Base-by-base conservation (phyloP, 2,797 vertebrate genomes). In the Pteronotus mesoamericanus region DNA sequence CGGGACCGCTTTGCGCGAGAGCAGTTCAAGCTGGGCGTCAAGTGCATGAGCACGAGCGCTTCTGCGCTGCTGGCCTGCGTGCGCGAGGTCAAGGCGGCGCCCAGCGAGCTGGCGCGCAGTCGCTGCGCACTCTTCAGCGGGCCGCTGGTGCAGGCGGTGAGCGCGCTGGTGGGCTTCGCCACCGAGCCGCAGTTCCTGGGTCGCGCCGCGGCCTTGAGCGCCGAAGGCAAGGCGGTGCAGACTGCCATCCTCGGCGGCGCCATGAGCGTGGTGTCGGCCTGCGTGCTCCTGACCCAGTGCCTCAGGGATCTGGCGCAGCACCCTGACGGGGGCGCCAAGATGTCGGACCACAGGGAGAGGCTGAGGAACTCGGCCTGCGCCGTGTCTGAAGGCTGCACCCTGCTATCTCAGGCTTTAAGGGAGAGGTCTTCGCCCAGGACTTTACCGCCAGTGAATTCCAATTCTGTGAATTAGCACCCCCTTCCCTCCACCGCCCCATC, bases 261-360 rank as follows among this genome's bases (percentile, higher is more conserved):
- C 96, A 99, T 99, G 99, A 99, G 99, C 39, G 99, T 99, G 96
- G 99, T 99, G 89, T 99, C 99, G 0, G 99, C 99, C 97, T 99
- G 99, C 51, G 99, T 99, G 95, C 99, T 99, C 95, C 99, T 99
- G 98, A 99, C 99, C 97, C 99, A 99, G 98, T 99, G 99, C 98
- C 99, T 99, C 98, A 99, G 99, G 98, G 99, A 99, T 97, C 99
- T 99, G 53, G 99, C 99, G 97, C 99, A 99, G 98, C 99, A 99
- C 98, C 99, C 99, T 0, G 99, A 99, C 95, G 99, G 99, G 98
- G 99, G 99, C 98, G 98, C 99, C 98, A 99, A 99, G 98, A 99
- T 99, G 99, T 99, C 99, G 16, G 99, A 99, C 98, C 99, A 99
- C 98, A 99, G 99, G 96, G 99, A 99, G 98, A 98, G 99, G 89